Evolutionary conservation across 1,140 invertebrate species (phyloP), one percentile per base, ranked within the genome.

Genomic region (Centruroides vittatus): DNA sequence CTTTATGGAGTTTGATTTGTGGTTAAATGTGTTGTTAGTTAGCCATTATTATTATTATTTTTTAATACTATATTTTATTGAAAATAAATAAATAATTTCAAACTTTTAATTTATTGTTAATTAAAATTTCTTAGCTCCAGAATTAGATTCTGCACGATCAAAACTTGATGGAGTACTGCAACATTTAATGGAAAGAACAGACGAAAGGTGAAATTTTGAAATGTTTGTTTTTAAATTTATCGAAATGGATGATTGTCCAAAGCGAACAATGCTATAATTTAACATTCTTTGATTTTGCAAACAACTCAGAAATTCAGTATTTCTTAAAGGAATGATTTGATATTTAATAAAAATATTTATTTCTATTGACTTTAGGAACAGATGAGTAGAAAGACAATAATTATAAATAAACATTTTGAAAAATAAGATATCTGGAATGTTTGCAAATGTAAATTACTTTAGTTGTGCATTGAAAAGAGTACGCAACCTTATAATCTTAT

Each of bases 61-160:
- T 23, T 23, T 23, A 23, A 23, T 23, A 23, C 23, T 23, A 23
- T 23, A 23, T 23, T 23, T 23, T 23, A 23, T 23, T 23, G 23
- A 23, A 23, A 23, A 23, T 23, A 23, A 23, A 23, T 23, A 23
- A 23, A 23, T 23, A 23, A 23, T 23, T 23, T 23, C 23, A 23
- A 23, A 2, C 23, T 23, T 23, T 23, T 23, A 23, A 23, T 23
- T 41, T 41, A 41, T 41, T 6, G 8, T 41, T 8, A 41, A 41
- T 41, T 41, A 41, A 41, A 6, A 41, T 41, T 41, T 12, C 48
- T 54, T 55, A 63, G 61, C 57, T 47, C 57, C 61, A 35, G 61
- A 63, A 57, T 11, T 63, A 23, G 61, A 63, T 46, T 50, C 50
- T 63, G 61, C 61, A 6, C 57, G 61, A 23, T 50, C 61, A 47